Evolutionary conservation across 2,888 invertebrate genomes (phyloP).

Genomic region (Serrognathus titanus): DNA sequence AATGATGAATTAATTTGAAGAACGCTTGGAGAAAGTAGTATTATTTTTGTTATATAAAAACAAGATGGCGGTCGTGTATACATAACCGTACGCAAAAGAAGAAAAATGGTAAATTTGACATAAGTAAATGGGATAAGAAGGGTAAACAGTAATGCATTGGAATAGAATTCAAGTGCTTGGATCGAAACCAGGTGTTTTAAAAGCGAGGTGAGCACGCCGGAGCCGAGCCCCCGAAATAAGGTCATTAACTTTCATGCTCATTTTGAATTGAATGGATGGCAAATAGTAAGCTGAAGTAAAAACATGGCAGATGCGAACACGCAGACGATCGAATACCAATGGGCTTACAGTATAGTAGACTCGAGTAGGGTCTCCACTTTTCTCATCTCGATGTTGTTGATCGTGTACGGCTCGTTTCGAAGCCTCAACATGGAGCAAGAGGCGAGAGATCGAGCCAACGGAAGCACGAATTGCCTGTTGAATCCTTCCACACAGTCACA

Average conservation of each 20-base stretch:
- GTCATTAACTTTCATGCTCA: constrained; percentile 27
- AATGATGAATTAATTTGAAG: no score
- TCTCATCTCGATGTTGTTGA: constrained; percentile 93
- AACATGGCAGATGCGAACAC: constrained; percentile 25
- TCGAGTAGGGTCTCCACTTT: constrained; percentile 96
- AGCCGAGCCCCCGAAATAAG: constrained; percentile 15
- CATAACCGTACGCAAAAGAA: constrained; percentile 30
- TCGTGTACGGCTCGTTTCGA: constrained; percentile 96
- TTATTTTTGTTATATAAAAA: constrained; percentile 7
- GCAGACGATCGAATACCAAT: constrained; percentile 60
- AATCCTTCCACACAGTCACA: constrained; percentile 41
- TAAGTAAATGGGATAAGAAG: constrained; percentile 24
- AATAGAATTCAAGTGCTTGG: constrained; percentile 22
- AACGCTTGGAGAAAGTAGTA: background rate
- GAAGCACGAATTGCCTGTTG: constrained; percentile 42
- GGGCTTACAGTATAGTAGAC: constrained; percentile 97
- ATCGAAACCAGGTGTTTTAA: constrained; percentile 20
- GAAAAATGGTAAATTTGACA: constrained; percentile 25
- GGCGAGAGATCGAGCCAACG: constrained; percentile 69
- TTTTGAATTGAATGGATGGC: constrained; percentile 16
- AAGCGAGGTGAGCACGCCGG: constrained; percentile 17
- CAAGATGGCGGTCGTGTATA: constrained; percentile 36
- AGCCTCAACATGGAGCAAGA: constrained; percentile 96
- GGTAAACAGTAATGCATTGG: constrained; percentile 35
- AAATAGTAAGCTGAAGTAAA: constrained; percentile 13